Conservation (phyloP, 1,140 invertebrate species). For the Aphaenogaster floridana region DNA sequence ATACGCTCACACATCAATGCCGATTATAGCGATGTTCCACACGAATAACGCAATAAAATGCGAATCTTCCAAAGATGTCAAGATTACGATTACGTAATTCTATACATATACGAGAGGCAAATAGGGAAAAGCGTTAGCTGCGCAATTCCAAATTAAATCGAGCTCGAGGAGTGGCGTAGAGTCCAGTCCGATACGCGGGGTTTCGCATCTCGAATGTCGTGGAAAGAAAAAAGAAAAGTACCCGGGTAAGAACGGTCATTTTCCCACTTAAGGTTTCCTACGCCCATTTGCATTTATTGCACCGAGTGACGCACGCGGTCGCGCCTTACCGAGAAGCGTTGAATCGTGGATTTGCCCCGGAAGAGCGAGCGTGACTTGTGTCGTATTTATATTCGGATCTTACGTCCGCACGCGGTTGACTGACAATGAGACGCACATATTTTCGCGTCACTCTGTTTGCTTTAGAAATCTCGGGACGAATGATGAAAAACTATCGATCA, state of each 20-base stretch:
- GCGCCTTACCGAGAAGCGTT: constrained; percentile 24
- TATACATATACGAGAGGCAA: not conserved
- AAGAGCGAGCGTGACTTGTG: constrained; percentile 35
- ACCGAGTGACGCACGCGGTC: constrained; percentile 14
- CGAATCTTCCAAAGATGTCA: constrained; percentile 22
- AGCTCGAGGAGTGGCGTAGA: not conserved
- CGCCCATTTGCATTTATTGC: constrained; percentile 11
- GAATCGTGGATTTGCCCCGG: constrained; percentile 43
- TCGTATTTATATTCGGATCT: constrained; percentile 35
- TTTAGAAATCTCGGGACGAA: not conserved
- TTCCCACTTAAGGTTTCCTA: constrained; percentile 1
- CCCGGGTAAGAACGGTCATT: not conserved
- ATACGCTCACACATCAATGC: not conserved
- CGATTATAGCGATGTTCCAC: not conserved
- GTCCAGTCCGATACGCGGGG: not conserved
- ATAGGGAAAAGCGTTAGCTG: constrained; percentile 13
- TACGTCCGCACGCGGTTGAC: not conserved
- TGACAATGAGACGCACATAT: not conserved
- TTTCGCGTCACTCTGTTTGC: not conserved
- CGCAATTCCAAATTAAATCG: constrained; percentile 33
- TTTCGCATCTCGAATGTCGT: not conserved
- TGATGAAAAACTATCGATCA: not conserved
- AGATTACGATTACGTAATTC: constrained; percentile 35
- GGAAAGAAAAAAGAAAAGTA: not conserved
- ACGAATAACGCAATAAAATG: not conserved